Evolutionary conservation across 2,797 vertebrate species (phyloP).

Genomic region (Syndactyla subalaris): DNA sequence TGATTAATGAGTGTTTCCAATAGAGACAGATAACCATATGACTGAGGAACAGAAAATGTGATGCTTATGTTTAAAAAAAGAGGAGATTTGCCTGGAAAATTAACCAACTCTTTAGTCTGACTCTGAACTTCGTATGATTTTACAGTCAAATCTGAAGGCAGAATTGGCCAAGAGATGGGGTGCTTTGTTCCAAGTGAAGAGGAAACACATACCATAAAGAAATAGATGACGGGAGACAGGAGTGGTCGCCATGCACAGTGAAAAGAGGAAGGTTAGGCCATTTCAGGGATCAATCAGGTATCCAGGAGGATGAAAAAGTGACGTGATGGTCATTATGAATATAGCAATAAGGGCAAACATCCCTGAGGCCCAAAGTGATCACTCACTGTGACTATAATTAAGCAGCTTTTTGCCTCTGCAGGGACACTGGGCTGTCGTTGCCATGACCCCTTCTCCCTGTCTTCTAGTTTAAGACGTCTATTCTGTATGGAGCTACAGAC

Average conservation of each 20-base stretch:
- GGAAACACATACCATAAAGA: not conserved
- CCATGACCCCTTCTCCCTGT: not conserved
- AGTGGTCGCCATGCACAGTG: not conserved
- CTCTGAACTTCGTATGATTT: not conserved
- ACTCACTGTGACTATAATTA: not conserved
- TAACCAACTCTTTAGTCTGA: not conserved
- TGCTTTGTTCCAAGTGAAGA: not conserved
- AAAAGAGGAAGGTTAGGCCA: not conserved
- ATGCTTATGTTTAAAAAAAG: not conserved
- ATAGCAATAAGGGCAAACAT: not conserved
- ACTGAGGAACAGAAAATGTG: not conserved
- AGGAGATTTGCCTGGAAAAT: not conserved
- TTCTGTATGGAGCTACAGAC: not conserved
- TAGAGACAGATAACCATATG: not conserved
- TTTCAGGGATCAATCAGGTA: not conserved
- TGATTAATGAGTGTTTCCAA: not conserved
- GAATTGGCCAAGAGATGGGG: not conserved
- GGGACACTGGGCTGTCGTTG: rapidly evolving
- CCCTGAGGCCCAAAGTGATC: not conserved
- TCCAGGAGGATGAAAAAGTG: not conserved
- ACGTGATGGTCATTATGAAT: not conserved
- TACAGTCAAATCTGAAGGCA: not conserved
- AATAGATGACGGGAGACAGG: not conserved
- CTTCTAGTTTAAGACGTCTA: not conserved
- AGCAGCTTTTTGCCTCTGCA: not conserved